phyloP scores from a whole-genome alignment of 2,888 invertebrate genomes.

The Dioctria rufipes region DNA sequence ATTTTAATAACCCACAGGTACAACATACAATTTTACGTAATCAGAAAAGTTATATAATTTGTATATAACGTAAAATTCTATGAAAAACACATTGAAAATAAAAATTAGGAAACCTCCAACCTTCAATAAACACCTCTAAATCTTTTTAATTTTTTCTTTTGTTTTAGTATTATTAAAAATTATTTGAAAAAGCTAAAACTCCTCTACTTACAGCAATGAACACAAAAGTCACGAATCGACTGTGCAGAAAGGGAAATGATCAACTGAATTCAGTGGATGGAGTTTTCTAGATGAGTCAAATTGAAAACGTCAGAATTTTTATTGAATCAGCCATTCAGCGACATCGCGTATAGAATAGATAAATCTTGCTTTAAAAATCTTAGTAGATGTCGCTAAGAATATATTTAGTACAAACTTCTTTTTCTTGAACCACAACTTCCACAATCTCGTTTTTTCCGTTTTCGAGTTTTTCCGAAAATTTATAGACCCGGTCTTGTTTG shows the following conservation, averaged over 20 bases:
- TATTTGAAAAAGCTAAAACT: neutral
- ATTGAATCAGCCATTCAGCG: too few species aligned
- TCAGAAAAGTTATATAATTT: conserved; percentile 33
- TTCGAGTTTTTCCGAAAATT: too few species aligned
- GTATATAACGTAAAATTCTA: neutral
- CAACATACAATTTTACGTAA: conserved; percentile 16
- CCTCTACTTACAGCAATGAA: conserved; percentile 25
- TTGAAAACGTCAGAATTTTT: too few species aligned
- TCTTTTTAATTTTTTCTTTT: neutral
- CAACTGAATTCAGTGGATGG: neutral
- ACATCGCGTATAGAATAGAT: too few species aligned
- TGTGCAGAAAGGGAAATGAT: conserved; percentile 5
- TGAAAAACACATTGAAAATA: neutral
- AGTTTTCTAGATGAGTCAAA: neutral
- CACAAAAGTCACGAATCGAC: conserved; percentile 46
- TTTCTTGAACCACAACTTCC: too few species aligned
- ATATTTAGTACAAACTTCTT: too few species aligned
- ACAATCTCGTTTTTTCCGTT: too few species aligned
- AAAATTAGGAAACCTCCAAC: neutral
- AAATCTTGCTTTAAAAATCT: too few species aligned
- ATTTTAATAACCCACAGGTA: neutral
- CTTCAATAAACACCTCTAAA: neutral
- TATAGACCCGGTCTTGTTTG: too few species aligned
- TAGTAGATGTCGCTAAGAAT: too few species aligned
- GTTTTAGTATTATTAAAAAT: neutral